phyloP scores from a whole-genome alignment of 2,113 vertebrate species.

The Pteropus alecto region DNA sequence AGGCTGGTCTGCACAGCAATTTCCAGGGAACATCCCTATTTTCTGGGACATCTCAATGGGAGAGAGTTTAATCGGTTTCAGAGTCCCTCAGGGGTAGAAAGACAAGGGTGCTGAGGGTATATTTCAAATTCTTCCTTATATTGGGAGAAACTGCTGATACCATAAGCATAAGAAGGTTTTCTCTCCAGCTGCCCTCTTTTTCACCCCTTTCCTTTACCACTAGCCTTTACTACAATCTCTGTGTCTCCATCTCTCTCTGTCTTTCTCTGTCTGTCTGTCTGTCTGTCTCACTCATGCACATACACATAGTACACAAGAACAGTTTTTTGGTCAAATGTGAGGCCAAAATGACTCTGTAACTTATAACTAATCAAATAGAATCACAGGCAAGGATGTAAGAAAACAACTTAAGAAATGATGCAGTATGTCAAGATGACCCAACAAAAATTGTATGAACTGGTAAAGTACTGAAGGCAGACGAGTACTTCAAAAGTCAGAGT shows the following conservation, averaged over 20 bases:
- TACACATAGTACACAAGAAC: not conserved
- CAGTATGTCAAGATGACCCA: conserved; percentile 13
- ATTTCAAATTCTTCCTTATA: not conserved
- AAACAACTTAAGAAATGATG: not conserved
- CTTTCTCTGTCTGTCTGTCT: too few relatives aligned
- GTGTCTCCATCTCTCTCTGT: too few relatives aligned
- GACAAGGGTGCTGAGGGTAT: too few relatives aligned
- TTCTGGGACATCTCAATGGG: not conserved
- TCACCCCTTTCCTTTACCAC: not conserved
- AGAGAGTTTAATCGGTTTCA: not conserved
- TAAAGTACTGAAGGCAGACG: not conserved
- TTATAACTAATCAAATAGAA: not conserved
- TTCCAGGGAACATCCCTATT: not conserved
- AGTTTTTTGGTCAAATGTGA: not conserved
- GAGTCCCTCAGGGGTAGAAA: not conserved
- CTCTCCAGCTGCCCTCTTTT: not conserved
- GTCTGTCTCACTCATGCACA: not conserved
- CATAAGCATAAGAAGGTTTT: not conserved
- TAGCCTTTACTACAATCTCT: not conserved
- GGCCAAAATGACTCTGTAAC: not conserved
- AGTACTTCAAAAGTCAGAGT: not conserved
- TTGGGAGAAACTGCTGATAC: not conserved
- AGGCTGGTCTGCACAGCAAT: not conserved
- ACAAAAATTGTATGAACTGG: not conserved
- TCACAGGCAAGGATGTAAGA: not conserved